Base-by-base conservation (phyloP, 1,140 invertebrate genomes). In the Atopsyche davidsoni region DNA sequence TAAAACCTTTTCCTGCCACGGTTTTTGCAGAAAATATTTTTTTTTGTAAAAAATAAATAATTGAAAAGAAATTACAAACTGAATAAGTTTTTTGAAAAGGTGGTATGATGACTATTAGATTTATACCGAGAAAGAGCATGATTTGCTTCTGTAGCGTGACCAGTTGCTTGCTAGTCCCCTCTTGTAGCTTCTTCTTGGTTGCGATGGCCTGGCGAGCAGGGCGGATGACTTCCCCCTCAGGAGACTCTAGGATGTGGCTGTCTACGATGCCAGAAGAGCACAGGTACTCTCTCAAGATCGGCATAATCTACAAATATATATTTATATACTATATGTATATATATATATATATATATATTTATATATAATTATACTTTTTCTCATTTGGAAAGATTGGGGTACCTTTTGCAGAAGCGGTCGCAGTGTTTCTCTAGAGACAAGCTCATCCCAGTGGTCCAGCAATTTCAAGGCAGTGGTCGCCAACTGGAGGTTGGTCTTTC, bases 111-210 rank as follows among this genome's bases (percentile, higher is more conserved):
- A n/a, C n/a, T n/a, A n/a, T n/a, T n/a, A n/a, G n/a, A 28, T 28
- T n/a, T n/a, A n/a, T 9, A 58, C 56, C 51, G 10, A 58, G 17
- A 31, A 58, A 58, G 11, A 58, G 36, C 43, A 58, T 54, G 11
- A 58, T 54, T 14, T 36, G 40, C 32, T 44, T 35, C 28, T 58
- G 55, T 23, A 58, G 21, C 18, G 22, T 36, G 7, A 35, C 42
- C 32, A 58, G 41, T 19, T 53, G 50, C 2, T 34, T 32, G 21
- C 46, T 48, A 2, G 47, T 53, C 11, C 34, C 35, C 10, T 40
- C 39, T 3, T 17, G 14, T 10, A 56, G 22, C 11, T 43, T 9
- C n/a, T 21, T 48, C 17, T 43, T 49, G 11, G 14, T 32, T 40
- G 40, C 24, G 14, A 18, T 7, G 16, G 22, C 36, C 2, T 10